Evolutionary conservation across 1,140 invertebrate species (phyloP).

Genomic region (Mycetomoellerius zeteki): DNA sequence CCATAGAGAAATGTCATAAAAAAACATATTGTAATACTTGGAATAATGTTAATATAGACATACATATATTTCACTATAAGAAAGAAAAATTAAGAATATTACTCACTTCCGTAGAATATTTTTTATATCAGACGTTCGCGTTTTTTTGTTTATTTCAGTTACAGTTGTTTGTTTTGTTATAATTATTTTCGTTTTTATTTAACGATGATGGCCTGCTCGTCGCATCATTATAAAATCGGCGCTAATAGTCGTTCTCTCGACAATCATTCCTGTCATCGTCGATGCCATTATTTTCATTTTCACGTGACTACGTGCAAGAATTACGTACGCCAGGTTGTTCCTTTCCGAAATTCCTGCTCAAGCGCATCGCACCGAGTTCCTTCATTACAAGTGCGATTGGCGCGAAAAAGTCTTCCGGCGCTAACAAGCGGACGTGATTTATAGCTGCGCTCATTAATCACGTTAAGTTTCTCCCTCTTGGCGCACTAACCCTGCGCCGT

Average conservation of each 20-base stretch:
- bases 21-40: no score
- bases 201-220: background rate
- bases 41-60: no score
- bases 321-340: background rate
- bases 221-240: constrained; percentile 14
- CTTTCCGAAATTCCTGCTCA: constrained; percentile 60
- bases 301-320: constrained; percentile 26
- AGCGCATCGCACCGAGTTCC: constrained; percentile 18
- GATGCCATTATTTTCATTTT: constrained; percentile 28
- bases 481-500: background rate
- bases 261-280: background rate
- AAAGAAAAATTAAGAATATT: no score
- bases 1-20: no score
- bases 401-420: constrained; percentile 66
- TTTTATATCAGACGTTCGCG: background rate
- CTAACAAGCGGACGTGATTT: constrained; percentile 73
- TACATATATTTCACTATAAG: no score
- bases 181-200: background rate
- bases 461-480: constrained; percentile 57
- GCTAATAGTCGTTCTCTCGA: constrained; percentile 13
- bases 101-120: no score
- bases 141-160: background rate
- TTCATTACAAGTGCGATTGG: constrained; percentile 48
- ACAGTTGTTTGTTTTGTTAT: background rate
- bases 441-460: constrained; percentile 75